A percentile compares a stretch with the other conserved stretches of the same genome.
phyloP scores from a whole-genome alignment of 2,797 vertebrate genomes.

The Corythornis leucogaster region DNA sequence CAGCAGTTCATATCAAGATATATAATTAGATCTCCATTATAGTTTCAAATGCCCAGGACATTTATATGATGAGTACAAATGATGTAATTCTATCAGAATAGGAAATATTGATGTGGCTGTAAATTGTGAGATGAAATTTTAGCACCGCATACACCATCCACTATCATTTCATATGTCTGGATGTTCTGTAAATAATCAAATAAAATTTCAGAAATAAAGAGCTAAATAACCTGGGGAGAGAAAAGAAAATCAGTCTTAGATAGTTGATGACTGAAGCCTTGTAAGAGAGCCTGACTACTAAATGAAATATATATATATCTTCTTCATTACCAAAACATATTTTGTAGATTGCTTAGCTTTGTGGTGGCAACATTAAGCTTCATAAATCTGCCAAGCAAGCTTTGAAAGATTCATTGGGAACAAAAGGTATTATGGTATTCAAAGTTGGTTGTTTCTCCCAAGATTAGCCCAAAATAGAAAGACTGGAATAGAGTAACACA shows the following conservation, averaged over 20 bases:
- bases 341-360: background rate
- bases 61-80: background rate
- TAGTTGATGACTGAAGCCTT: background rate
- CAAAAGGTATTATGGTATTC: background rate
- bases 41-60: background rate
- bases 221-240: background rate
- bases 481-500: background rate
- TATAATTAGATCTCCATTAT: background rate
- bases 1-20: background rate
- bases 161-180: background rate
- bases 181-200: background rate
- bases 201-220: background rate
- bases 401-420: background rate
- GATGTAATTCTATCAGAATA: background rate
- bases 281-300: background rate
- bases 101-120: background rate
- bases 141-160: background rate
- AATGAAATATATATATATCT: background rate
- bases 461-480: background rate
- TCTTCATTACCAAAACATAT: background rate
- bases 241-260: background rate
- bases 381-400: background rate
- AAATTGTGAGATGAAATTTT: background rate
- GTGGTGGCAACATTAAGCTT: background rate
- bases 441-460: background rate